Evolutionary conservation across 2,888 invertebrate species (phyloP).

Genomic region (Ceratothoa steindachneri): DNA sequence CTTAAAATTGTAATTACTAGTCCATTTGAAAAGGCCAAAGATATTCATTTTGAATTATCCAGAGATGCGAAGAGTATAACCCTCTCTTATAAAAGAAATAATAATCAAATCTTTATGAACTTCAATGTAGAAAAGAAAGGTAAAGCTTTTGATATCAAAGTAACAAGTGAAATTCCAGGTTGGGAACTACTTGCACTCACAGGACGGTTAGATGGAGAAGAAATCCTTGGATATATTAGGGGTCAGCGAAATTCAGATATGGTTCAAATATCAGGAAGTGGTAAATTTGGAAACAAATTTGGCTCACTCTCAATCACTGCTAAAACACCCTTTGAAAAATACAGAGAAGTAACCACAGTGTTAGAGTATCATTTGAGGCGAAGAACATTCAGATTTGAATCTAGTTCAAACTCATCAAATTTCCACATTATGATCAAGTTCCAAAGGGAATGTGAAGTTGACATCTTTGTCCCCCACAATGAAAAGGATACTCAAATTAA

Average conservation of each 20-base stretch:
- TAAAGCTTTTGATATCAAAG: slow-evolving; percentile 13
- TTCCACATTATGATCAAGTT: slow-evolving; percentile 22
- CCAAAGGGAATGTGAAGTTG: neutral
- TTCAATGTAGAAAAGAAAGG: neutral
- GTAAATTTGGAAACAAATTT: slow-evolving; percentile 3
- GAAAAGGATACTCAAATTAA: slow-evolving; percentile 27
- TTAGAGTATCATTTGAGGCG: slow-evolving; percentile 20
- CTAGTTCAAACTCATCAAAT: slow-evolving; percentile 22
- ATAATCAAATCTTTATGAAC: slow-evolving; percentile 18
- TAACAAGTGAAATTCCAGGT: slow-evolving; percentile 30
- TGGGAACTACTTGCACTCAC: slow-evolving; percentile 31
- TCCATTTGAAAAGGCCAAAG: slow-evolving; percentile 27
- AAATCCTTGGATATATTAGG: slow-evolving; percentile 21
- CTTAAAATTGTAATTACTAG: slow-evolving; percentile 26
- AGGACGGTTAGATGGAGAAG: slow-evolving; percentile 26
- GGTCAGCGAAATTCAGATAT: slow-evolving; percentile 25
- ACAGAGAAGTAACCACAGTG: slow-evolving; percentile 16
- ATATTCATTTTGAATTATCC: slow-evolving; percentile 24
- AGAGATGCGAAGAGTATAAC: slow-evolving; percentile 20
- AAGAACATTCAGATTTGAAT: slow-evolving; percentile 17
- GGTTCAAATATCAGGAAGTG: slow-evolving; percentile 22
- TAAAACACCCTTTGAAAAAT: slow-evolving; percentile 30
- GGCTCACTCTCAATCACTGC: slow-evolving; percentile 17
- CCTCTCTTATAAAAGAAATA: slow-evolving; percentile 28
- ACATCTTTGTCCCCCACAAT: slow-evolving; percentile 29